Percentiles rank a stretch among this genome's conserved stretches.
Conservation (phyloP, 1,140 invertebrate genomes). For the Aphelinus atriplicis region DNA sequence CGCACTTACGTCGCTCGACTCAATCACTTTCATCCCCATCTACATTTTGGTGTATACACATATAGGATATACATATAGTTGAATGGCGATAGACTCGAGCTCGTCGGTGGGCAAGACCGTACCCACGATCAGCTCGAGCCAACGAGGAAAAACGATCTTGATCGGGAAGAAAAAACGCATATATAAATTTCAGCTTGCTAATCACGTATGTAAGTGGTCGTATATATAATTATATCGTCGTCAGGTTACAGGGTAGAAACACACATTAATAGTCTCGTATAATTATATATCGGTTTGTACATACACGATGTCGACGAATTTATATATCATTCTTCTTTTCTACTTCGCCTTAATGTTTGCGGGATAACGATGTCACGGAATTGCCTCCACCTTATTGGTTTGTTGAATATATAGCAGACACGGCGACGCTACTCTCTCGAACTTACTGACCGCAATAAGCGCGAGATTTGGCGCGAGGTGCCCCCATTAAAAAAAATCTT, state of each 20-base stretch:
- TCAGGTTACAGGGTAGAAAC: slow-evolving; percentile 20
- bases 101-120: too few species aligned
- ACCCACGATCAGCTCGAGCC: too few species aligned
- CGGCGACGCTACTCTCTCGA: slow-evolving; percentile 13
- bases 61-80: too few species aligned
- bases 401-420: background rate
- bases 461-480: slow-evolving; percentile 12
- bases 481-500: background rate
- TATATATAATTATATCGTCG: slow-evolving; percentile 22
- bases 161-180: slow-evolving; percentile 12
- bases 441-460: slow-evolving; percentile 36
- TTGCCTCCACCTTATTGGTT: background rate
- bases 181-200: slow-evolving; percentile 17
- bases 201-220: slow-evolving; percentile 21
- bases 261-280: slow-evolving; percentile 15
- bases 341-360: too few species aligned
- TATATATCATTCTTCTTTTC: slow-evolving; percentile 5
- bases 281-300: slow-evolving; percentile 29
- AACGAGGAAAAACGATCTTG: background rate
- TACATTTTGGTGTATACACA: too few species aligned
- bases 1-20: too few species aligned
- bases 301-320: slow-evolving; percentile 18
- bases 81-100: too few species aligned
- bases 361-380: background rate
- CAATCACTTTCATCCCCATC: too few species aligned